Conservation (phyloP, 2,797 vertebrate genomes). For the Helicolenus hilgendorfi region DNA sequence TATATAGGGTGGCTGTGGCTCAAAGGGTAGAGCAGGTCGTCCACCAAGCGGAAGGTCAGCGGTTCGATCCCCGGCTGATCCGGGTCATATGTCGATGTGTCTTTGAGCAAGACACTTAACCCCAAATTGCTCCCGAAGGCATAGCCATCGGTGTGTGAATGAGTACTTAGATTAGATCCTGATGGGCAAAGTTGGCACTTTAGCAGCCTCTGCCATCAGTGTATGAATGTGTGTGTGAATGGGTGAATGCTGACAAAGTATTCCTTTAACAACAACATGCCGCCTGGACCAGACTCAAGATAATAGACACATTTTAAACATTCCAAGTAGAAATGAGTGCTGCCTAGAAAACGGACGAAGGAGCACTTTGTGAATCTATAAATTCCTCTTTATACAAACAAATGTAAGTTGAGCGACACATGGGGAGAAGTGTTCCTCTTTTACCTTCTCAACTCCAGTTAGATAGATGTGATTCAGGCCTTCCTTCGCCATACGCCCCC, state of each 20-base stretch:
- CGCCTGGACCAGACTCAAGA: not conserved
- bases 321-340: not conserved
- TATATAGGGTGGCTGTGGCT: too few species aligned
- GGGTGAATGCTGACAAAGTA: not conserved
- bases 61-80: too few species aligned
- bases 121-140: too few species aligned
- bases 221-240: too few species aligned
- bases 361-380: not conserved
- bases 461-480: slow-evolving; percentile 10
- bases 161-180: too few species aligned
- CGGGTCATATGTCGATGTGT: too few species aligned
- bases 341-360: not conserved
- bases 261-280: not conserved
- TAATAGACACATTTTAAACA: not conserved
- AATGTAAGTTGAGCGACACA: not conserved
- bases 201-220: too few species aligned
- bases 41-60: too few species aligned
- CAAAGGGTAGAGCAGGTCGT: too few species aligned
- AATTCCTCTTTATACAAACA: not conserved
- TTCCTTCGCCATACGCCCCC: not conserved
- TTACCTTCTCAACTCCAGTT: not conserved
- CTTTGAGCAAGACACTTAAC: too few species aligned
- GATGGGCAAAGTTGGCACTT: too few species aligned
- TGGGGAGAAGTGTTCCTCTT: not conserved
- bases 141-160: too few species aligned